Base-by-base conservation (phyloP, 2,113 vertebrate genomes). In the Cyprinodon variegatus region DNA sequence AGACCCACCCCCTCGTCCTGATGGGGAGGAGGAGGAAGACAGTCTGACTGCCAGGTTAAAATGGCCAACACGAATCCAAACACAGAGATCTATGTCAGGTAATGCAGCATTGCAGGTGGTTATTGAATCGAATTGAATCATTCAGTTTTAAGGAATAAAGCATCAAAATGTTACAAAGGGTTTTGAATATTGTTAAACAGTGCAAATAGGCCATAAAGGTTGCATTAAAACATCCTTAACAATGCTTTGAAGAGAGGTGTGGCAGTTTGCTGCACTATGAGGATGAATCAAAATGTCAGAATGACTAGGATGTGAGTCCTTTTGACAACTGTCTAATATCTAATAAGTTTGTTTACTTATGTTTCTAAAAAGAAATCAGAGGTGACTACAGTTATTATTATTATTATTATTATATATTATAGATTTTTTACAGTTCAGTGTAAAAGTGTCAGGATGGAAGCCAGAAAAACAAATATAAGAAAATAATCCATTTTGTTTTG, bases 1-100 rank as follows among this genome's bases (percentile, higher is more conserved):
- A 46, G 89, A 89, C 60, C 89, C 86, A 0, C 86, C 89, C 0
- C 85, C 85, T 3, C 75, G 46, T 66, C 86, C 93, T 20, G 86
- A 87, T 0, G 74, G 81, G 1, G 86, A 85, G 17, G 90, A 92
- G 29, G 83, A 89, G 60, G 83, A 62, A n/a, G 60, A 86, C 53
- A 84, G 80, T 61, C 38, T 88, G 62, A 88, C 81, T 2, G 64
- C 64, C 48, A 83, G 86, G 63, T 77, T 88, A 62, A 82, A 73
- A 1, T 89, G 89, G 85, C 87, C 86, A 22, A 72, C 65, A 81
- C 79, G 79, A 53, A 74, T 72, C 11, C 86, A 74, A 39, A 45
- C 79, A 11, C 86, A 81, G 72, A 91, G 87, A 78, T 43, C 68
- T 29, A 66, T 78, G 1, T 11, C 87, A 90, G 91, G 92, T 93